Percentiles rank a stretch among this genome's conserved stretches.
These are phyloP conservation scores for Eufriesea mexicana DNA, from an alignment of 1,140 invertebrate genomes.

Conservation along the genomic window DNA sequence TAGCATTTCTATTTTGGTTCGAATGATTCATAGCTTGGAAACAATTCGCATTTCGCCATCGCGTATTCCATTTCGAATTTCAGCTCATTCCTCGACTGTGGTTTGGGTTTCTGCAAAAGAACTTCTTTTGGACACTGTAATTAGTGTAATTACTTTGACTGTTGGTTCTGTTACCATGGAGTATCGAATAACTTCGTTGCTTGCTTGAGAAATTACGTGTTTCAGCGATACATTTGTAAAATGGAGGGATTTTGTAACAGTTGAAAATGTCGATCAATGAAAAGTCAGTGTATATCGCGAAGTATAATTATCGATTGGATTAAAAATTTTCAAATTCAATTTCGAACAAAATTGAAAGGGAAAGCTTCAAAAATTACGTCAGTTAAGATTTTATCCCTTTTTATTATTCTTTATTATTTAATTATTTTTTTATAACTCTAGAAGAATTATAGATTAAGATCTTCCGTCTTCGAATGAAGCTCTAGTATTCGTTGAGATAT, in stretches of 20 bases:
- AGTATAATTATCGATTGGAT: not conserved
- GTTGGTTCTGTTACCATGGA: not conserved
- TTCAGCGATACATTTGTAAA: not conserved
- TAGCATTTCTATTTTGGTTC: no score
- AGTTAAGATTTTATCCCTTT: no score
- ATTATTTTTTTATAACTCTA: no score
- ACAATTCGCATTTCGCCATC: not conserved
- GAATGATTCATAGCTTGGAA: no score
- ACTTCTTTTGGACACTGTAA: not conserved
- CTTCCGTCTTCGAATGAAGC: no score
- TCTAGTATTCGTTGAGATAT: not conserved
- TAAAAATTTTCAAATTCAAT: not conserved
- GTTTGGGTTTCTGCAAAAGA: not conserved
- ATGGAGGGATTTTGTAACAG: not conserved
- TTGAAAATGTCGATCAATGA: constrained; percentile 33
- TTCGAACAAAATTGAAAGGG: not conserved
- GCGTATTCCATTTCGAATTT: no score
- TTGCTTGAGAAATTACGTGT: not conserved
- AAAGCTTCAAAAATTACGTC: not conserved
- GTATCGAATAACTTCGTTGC: not conserved
- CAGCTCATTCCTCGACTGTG: not conserved
- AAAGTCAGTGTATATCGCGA: constrained; percentile 24
- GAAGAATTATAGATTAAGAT: no score
- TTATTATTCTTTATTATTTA: no score
- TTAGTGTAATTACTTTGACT: not conserved